Evolutionary conservation across 2,113 vertebrate genomes (phyloP).

Genomic region (Takifugu bimaculatus): DNA sequence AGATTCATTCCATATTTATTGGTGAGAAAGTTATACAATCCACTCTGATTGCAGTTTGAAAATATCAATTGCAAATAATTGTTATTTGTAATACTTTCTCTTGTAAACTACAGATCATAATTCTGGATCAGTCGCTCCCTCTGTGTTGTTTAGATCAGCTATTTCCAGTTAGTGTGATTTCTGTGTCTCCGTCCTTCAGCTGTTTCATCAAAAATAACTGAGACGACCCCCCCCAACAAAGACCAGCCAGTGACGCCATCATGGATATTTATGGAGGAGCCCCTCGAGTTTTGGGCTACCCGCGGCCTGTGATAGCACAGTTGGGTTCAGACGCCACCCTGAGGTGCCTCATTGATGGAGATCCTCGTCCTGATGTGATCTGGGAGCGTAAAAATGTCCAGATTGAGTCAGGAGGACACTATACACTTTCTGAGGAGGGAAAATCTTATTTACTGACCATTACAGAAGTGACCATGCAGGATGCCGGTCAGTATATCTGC

Average conservation of each 20-base stretch:
- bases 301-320: conserved; percentile 80
- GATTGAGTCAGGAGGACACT: conserved; percentile 72
- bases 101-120: too few species aligned
- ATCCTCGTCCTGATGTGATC: conserved; percentile 82
- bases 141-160: too few species aligned
- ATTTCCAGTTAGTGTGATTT: too few species aligned
- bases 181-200: conserved; percentile 23
- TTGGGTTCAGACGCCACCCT: conserved; percentile 79
- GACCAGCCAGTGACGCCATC: neutral
- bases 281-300: conserved; percentile 87
- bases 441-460: conserved; percentile 82
- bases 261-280: conserved; percentile 86
- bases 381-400: conserved; percentile 87
- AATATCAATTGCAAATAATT: too few species aligned
- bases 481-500: conserved; percentile 90
- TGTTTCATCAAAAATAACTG: conserved; percentile 5
- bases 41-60: too few species aligned
- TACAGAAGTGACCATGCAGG: conserved; percentile 68
- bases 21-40: too few species aligned
- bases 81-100: too few species aligned
- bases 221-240: neutral
- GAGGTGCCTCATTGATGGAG: conserved; percentile 84
- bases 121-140: too few species aligned
- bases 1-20: too few species aligned
- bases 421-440: conserved; percentile 78